Evolutionary conservation across 1,140 invertebrate genomes (phyloP).

Genomic region (Phymorhynchus buccinoides): DNA sequence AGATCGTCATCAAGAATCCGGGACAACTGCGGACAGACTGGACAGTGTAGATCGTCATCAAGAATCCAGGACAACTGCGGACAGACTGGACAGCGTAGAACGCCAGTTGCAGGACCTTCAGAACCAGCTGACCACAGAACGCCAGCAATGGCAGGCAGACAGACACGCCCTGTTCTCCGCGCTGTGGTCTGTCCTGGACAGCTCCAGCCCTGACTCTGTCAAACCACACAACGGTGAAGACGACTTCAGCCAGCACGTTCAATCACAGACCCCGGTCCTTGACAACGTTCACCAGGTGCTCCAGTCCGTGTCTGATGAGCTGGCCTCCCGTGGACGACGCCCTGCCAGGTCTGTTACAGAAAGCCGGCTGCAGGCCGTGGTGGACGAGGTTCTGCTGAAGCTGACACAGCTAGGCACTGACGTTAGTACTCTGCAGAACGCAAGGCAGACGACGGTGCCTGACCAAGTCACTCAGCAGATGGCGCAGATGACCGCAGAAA

Average conservation of each 20-base stretch:
- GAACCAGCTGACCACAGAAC: neutral
- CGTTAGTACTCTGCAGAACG: neutral
- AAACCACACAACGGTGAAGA: neutral
- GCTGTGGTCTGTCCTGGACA: neutral
- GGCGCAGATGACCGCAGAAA: neutral
- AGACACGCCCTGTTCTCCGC: neutral
- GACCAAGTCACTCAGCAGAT: neutral
- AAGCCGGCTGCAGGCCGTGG: neutral
- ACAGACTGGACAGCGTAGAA: neutral
- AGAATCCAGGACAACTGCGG: neutral
- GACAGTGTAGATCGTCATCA: neutral
- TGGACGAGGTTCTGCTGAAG: neutral
- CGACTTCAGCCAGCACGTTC: neutral
- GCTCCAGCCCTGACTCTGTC: neutral
- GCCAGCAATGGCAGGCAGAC: neutral
- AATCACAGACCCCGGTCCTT: neutral
- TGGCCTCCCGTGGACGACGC: neutral
- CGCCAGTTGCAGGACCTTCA: neutral
- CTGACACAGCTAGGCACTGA: neutral
- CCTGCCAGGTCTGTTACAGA: no score
- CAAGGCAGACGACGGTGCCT: neutral
- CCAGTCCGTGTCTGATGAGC: neutral
- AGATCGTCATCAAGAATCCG: neutral
- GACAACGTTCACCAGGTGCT: neutral
- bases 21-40: neutral